phyloP scores from a whole-genome alignment of 2,888 invertebrate species.

The Zygaena filipendulae region DNA sequence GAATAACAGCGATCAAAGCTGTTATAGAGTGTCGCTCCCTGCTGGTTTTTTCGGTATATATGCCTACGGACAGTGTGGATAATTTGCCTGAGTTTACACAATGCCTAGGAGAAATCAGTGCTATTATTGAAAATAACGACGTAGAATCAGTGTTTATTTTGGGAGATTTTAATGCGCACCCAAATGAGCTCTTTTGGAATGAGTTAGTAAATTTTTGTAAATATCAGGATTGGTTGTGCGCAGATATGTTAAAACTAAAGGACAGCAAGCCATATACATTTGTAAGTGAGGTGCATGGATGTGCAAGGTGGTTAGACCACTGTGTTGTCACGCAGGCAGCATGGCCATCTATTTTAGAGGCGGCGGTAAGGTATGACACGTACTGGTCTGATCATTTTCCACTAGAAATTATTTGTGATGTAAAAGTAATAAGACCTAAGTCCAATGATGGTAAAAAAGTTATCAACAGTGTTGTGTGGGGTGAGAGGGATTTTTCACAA shows the following conservation, averaged over 20 bases:
- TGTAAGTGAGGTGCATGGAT: constrained; percentile 16
- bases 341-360: constrained; percentile 2
- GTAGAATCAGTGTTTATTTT: constrained; percentile 10
- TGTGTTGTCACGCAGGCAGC: constrained; percentile 13
- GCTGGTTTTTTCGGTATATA: constrained; percentile 13
- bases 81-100: constrained; percentile 14
- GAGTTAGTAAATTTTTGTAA: too few species aligned
- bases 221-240: constrained; percentile 18
- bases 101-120: constrained; percentile 8
- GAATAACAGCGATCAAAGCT: constrained; percentile 4
- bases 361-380: constrained; percentile 5
- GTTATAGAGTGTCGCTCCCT: constrained; percentile 4
- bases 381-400: constrained; percentile 17
- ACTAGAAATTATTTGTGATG: constrained; percentile 11
- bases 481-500: constrained; percentile 10
- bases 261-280: constrained; percentile 13
- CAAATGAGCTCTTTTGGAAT: constrained; percentile 4
- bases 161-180: constrained; percentile 12
- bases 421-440: constrained; percentile 9
- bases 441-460: background rate
- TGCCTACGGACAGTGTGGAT: constrained; percentile 12
- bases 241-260: constrained; percentile 13
- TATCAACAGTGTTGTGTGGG: constrained; percentile 11
- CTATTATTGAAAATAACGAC: constrained; percentile 11
- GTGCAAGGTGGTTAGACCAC: constrained; percentile 16